phyloP scores from a whole-genome alignment of 92 coral and sea anemone species.

The Phenganax subtilis region DNA sequence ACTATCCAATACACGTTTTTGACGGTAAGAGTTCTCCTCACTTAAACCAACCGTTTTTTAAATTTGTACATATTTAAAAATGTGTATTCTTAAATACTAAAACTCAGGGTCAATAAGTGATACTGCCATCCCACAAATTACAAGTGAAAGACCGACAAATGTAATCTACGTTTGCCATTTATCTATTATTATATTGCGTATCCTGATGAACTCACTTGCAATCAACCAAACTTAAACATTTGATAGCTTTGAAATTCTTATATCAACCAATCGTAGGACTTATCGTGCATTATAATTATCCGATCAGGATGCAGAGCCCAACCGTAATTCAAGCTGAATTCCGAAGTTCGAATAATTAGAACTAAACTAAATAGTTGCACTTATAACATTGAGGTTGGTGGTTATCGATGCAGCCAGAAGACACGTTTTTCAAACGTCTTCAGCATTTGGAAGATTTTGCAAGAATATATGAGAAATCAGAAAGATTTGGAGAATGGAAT shows the following conservation, averaged over 20 bases:
- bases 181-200: no score
- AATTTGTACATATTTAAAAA: neutral
- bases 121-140: no score
- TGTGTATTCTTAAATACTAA: neutral
- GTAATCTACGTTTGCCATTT: no score
- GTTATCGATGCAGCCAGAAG: slow-evolving; percentile 91
- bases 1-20: slow-evolving; percentile 92
- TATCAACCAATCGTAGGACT: no score
- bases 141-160: no score
- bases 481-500: slow-evolving; percentile 92
- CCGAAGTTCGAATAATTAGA: neutral
- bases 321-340: no score
- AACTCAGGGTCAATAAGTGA: neutral
- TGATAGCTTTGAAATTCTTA: no score
- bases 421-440: slow-evolving; percentile 89
- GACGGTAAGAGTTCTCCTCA: slow-evolving; percentile 62
- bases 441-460: slow-evolving; percentile 96
- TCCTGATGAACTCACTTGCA: no score
- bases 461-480: slow-evolving; percentile 92
- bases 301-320: no score
- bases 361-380: neutral
- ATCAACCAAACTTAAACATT: no score
- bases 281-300: neutral
- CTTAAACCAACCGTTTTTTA: neutral
- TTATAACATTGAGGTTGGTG: slow-evolving; percentile 70